Evolutionary conservation across 1,140 invertebrate genomes (phyloP), one percentile per base, ranked within the genome.

Genomic region (Lucilia sericata): DNA sequence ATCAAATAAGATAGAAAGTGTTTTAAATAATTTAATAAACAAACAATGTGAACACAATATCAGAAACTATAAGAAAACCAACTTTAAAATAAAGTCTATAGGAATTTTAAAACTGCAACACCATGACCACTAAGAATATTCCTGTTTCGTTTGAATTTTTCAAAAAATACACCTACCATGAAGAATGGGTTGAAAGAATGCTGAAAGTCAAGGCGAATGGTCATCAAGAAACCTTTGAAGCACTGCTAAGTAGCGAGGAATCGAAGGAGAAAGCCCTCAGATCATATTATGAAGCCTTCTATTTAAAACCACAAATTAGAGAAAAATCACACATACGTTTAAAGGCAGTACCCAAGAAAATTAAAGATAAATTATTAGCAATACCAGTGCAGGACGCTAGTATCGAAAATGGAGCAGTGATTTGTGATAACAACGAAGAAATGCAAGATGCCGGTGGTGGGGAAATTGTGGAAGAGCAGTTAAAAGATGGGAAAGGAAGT

Each of bases 291-390:
- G 19, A 70, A 70, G 19, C n/a, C 9, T 70, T 70, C 21, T 70
- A 70, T 70, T 21, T 70, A 21, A 70, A 70, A 70, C 65, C 65
- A 3, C 7, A 19, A 70, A 21, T 70, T 10, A 17, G 65, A 19
- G n/a, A 25, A 70, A 19, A 21, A 12, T 70, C 8, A 25, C 65
- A 19, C 10, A 70, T 70, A 21, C 5, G 19, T 8, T 21, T 70
- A 10, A 70, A 70, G 12, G 7, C 65, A 70, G 65, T 21, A n/a
- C 65, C 65, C 25, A 70, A 70, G 7, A 70, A 25, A 21, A 70
- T 70, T 10, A 70, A 70, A 70, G 65, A 70, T 25, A 70, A 60
- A 60, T 60, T 60, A 60, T 60, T 60, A 60, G n/a, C 5, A 60
- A 60, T 60, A 60, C 55, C 55, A 60, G 2, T 17, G 55, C 55